Percentiles rank a stretch among this genome's conserved stretches.
Evolutionary conservation across 2,888 invertebrate genomes (phyloP).

Genomic region (Euproctis similis): DNA sequence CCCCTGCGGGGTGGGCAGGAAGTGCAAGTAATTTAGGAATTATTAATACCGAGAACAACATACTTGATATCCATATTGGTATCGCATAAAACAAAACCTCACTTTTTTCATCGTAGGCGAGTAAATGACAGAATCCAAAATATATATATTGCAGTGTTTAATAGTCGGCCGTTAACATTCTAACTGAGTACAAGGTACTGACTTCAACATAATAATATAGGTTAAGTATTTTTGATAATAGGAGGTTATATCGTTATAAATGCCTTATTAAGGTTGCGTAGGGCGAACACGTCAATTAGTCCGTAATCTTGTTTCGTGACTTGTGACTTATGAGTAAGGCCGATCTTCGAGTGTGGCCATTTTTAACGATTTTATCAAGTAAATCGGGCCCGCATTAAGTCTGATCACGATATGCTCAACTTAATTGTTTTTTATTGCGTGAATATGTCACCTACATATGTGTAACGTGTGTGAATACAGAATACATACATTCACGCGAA

Average conservation of each 20-base stretch:
- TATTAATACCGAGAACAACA: too few species aligned
- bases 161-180: constrained; percentile 19
- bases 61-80: too few species aligned
- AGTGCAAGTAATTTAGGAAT: too few species aligned
- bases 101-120: too few species aligned
- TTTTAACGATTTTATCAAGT: constrained; percentile 49
- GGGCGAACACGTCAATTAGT: constrained; percentile 68
- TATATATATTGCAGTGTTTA: constrained; percentile 10
- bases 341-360: constrained; percentile 54
- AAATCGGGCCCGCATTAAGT: constrained; percentile 49
- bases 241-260: constrained; percentile 63
- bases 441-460: constrained; percentile 28
- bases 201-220: constrained; percentile 52
- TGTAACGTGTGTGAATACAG: constrained; percentile 14
- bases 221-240: constrained; percentile 71
- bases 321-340: constrained; percentile 64
- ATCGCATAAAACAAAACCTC: too few species aligned
- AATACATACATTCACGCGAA: too few species aligned
- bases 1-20: too few species aligned
- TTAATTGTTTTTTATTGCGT: constrained; percentile 28
- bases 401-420: constrained; percentile 47
- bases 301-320: constrained; percentile 64
- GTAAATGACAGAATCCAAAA: too few species aligned
- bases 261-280: constrained; percentile 62
- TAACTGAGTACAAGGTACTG: constrained; percentile 25